Evolutionary conservation across 35 echinoderm and acorn worm species (phyloP).

Genomic region (Eucidaris tribuloides): DNA sequence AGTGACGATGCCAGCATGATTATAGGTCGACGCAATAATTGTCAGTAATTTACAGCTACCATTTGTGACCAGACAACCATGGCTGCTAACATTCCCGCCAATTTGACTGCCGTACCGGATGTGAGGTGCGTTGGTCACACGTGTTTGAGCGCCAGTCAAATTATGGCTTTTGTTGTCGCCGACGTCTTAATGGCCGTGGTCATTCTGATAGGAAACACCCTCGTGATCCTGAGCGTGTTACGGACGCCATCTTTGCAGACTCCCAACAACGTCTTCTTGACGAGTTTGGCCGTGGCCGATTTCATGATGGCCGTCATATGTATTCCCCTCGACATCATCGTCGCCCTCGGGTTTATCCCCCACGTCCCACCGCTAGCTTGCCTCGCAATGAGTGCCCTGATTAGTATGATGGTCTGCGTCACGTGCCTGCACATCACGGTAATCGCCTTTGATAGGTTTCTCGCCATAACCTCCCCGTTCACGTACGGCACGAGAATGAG

Average conservation of each 20-base stretch:
- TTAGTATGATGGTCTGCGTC: slow-evolving; percentile 4
- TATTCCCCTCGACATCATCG: slow-evolving; percentile 33
- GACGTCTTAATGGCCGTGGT: slow-evolving; percentile 19
- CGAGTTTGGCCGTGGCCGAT: slow-evolving; percentile 46
- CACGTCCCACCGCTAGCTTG: slow-evolving; percentile 13
- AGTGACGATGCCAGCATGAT: too few relatives aligned
- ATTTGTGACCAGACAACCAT: too few relatives aligned
- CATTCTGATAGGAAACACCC: slow-evolving; percentile 25
- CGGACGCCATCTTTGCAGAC: slow-evolving; percentile 29
- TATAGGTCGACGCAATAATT: too few relatives aligned
- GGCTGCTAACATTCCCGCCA: not conserved
- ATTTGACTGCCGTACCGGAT: too few relatives aligned
- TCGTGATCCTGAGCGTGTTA: slow-evolving; percentile 27
- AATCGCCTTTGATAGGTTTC: slow-evolving; percentile 56
- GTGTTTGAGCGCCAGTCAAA: slow-evolving; percentile 1
- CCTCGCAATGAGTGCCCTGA: slow-evolving; percentile 17
- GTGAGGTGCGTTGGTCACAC: not conserved
- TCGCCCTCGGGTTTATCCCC: slow-evolving; percentile 17
- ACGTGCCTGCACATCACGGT: slow-evolving; percentile 38
- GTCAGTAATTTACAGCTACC: too few relatives aligned
- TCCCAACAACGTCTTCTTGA: slow-evolving; percentile 48
- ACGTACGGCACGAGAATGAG: slow-evolving; percentile 27
- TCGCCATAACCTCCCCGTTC: slow-evolving; percentile 45
- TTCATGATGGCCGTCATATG: slow-evolving; percentile 22
- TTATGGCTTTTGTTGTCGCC: slow-evolving; percentile 27